These are phyloP conservation scores for Acrocephalus kingi DNA, from an alignment of 2,113 vertebrate species.

Conservation along the genomic window DNA sequence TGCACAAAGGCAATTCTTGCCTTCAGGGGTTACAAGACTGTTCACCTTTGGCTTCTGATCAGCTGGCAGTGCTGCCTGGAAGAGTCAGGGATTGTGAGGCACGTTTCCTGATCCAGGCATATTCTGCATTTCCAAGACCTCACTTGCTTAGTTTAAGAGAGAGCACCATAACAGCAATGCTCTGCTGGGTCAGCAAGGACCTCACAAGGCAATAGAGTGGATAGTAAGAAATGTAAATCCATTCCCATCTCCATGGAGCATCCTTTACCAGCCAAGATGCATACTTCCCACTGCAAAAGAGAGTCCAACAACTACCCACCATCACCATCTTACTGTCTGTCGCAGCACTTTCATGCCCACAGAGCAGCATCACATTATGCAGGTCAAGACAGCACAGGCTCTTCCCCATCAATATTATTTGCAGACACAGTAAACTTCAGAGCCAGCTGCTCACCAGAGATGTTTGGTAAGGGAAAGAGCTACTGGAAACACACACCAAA, in stretches of 20 bases:
- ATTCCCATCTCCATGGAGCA: background rate
- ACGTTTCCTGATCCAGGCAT: background rate
- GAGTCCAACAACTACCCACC: background rate
- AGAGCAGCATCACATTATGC: background rate
- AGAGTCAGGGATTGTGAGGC: background rate
- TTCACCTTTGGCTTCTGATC: background rate
- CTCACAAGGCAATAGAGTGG: background rate
- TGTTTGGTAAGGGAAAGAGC: background rate
- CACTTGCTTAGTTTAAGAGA: background rate
- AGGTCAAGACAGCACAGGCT: background rate
- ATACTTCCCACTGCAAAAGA: background rate
- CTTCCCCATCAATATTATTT: background rate
- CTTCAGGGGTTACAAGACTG: background rate
- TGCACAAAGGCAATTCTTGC: background rate
- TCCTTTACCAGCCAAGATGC: background rate
- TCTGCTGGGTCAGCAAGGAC: background rate
- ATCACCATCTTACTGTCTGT: background rate
- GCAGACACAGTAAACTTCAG: background rate
- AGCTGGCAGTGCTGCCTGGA: background rate
- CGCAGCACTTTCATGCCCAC: background rate
- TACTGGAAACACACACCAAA: background rate
- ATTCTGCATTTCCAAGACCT: background rate
- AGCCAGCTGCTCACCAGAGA: background rate
- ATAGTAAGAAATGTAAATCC: background rate
- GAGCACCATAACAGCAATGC: background rate